Evolutionary conservation across 92 coral and sea anemone species (phyloP), one percentile per base, ranked within the genome.

Genomic region (Parazoanthus swiftii): DNA sequence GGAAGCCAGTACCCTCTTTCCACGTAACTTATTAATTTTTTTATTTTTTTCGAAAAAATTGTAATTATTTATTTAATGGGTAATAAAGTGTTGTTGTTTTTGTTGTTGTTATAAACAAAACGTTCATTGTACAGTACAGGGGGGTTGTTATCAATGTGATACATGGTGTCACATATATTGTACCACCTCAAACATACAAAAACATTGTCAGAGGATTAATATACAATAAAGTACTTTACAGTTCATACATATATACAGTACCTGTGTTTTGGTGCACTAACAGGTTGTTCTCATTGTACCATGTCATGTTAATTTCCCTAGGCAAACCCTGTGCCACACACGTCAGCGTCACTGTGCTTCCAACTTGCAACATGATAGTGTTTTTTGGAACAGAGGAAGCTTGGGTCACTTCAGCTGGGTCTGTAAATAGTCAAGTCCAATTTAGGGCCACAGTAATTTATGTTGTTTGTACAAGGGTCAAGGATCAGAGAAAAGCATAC

Each of bases 251-350:
- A 29, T 51, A 74, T 35, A 20, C 25, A 29, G 56, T 65, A 81
- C 85, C 85, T 81, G 1, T 20, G 21, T 25, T 65, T 13, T 1
- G 18, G 5, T 2, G 51, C 48, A 58, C 68, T 8, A 38, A 10
- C 8, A 37, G 46, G 25, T 48, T 6, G 0, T 68, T 43, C 36
- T 46, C 86, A 18, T 42, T 82, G 77, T 82, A 68, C 86, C 86
- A 82, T 4, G 77, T 67, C 18, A 43, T 43, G 46, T 82, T 82
- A 46, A 82, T 66, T 29, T 23, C 76, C 25, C 51, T 43, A 5
- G 86, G 86, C 42, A 43, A 77, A 13, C 86, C 86, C 44, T 21
- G 36, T 39, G 65, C 86, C 5, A 65, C 58, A 82, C 86, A 82
- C n/a, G 43, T 82, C 77, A 82, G 42, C 33, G 65, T 82, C 39